These are phyloP conservation scores for Cotesia congregata DNA, from an alignment of 2,888 invertebrate species.

Conservation along the genomic window DNA sequence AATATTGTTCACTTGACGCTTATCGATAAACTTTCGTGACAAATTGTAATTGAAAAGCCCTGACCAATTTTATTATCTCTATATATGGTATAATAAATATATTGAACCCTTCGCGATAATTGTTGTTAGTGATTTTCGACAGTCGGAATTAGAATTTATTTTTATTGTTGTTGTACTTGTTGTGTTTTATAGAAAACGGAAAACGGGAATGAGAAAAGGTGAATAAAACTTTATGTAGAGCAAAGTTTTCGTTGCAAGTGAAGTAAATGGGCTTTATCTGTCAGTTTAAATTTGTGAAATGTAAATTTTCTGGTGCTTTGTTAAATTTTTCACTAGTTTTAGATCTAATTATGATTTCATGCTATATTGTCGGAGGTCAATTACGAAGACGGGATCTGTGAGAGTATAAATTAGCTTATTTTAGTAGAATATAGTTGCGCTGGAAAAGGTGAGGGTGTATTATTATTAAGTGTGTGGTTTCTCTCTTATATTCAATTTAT, in stretches of 20 bases:
- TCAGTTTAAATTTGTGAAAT: no score
- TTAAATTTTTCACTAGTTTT: no score
- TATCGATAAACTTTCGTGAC: neutral
- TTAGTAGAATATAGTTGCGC: neutral
- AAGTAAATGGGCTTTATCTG: no score
- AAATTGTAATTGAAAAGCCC: neutral
- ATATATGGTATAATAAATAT: neutral
- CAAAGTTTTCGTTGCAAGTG: no score
- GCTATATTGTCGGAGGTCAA: neutral
- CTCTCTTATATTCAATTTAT: neutral
- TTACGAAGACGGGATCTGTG: neutral
- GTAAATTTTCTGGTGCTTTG: no score
- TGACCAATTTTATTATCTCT: neutral
- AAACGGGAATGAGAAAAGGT: neutral
- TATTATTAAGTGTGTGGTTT: neutral
- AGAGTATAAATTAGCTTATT: neutral
- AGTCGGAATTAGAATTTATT: no score
- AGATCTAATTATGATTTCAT: no score
- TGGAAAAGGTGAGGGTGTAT: neutral
- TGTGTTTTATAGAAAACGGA: neutral
- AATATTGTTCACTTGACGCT: neutral
- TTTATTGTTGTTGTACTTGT: neutral
- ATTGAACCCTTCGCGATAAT: no score
- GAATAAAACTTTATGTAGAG: no score
- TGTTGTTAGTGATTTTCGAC: no score